These are phyloP conservation scores for Anthopleura sola DNA, from an alignment of 64 coral and sea anemone genomes.

Conservation along the genomic window DNA sequence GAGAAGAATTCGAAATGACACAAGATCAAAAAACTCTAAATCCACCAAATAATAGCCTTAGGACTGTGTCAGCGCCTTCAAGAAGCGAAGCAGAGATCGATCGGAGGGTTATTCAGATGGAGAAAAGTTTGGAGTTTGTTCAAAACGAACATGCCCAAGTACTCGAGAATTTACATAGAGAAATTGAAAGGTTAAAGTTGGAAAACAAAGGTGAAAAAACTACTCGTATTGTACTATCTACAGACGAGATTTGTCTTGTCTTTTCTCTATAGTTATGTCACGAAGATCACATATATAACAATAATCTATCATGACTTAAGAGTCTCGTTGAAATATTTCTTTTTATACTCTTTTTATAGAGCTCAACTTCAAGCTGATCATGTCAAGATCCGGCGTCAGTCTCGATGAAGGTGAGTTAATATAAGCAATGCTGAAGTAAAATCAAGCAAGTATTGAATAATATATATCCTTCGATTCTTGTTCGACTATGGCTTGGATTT, in stretches of 20 bases:
- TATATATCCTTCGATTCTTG: not conserved
- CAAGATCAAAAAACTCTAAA: conserved; percentile 40
- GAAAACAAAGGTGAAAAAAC: conserved; percentile 83
- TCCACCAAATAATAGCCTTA: conserved; percentile 32
- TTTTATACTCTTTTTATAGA: conserved; percentile 42
- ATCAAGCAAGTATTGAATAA: not conserved
- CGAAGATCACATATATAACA: not conserved
- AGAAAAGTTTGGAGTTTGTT: conserved; percentile 75
- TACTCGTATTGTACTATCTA: not conserved
- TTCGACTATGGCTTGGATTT: not conserved
- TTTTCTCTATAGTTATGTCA: not conserved
- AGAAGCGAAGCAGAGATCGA: conserved; percentile 49
- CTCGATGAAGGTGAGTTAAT: conserved; percentile 54
- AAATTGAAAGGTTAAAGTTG: conserved; percentile 91
- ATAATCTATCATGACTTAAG: not conserved
- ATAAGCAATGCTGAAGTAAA: not conserved
- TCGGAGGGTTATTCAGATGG: conserved; percentile 62
- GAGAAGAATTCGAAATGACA: conserved; percentile 34
- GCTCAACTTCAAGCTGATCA: conserved; percentile 89
- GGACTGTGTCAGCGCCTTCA: conserved; percentile 76
- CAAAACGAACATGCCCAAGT: conserved; percentile 68
- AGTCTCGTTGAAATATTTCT: not conserved
- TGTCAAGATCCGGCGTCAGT: conserved; percentile 70
- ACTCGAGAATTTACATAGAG: conserved; percentile 65
- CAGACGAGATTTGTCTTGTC: not conserved